phyloP scores from a whole-genome alignment of 2,888 invertebrate species.

The Coenonympha glycerion region DNA sequence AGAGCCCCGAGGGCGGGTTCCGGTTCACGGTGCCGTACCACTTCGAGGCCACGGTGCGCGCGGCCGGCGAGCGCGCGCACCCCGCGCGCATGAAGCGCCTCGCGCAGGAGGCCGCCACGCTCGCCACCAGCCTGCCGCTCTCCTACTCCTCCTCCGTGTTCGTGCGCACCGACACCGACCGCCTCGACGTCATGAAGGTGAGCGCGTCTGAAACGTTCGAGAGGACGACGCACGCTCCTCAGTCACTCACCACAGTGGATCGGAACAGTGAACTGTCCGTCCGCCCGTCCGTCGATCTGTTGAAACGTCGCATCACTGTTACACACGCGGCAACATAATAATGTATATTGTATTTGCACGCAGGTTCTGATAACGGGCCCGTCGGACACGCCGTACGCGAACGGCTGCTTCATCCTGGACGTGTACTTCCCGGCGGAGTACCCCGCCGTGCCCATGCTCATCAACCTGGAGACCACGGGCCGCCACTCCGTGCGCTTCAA shows the following conservation, averaged over 20 bases:
- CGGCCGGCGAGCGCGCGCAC: constrained; percentile 90
- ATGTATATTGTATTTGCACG: too few relatives aligned
- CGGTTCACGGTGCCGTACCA: constrained; percentile 92
- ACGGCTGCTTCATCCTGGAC: constrained; percentile 94
- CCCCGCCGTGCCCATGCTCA: constrained; percentile 90
- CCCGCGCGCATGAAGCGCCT: constrained; percentile 91
- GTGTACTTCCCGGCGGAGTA: constrained; percentile 91
- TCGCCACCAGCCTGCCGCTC: constrained; percentile 92
- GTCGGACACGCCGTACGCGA: constrained; percentile 92
- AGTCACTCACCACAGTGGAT: constrained; percentile 86
- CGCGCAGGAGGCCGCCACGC: constrained; percentile 95
- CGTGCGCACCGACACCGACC: constrained; percentile 94
- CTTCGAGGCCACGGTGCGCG: constrained; percentile 90
- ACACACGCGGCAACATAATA: too few relatives aligned
- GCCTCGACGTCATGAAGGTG: constrained; percentile 96
- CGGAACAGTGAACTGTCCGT: too few relatives aligned
- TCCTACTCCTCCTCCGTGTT: constrained; percentile 96
- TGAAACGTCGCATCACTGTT: too few relatives aligned
- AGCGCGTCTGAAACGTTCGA: constrained; percentile 83
- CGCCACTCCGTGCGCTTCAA: constrained; percentile 93
- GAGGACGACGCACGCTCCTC: constrained; percentile 87
- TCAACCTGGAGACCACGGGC: constrained; percentile 92
- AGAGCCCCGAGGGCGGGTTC: constrained; percentile 82
- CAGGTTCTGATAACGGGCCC: constrained; percentile 94
- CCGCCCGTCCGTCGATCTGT: too few relatives aligned